These are phyloP conservation scores for Oenanthe oenanthe DNA, from an alignment of 2,113 vertebrate genomes.

Conservation along the genomic window DNA sequence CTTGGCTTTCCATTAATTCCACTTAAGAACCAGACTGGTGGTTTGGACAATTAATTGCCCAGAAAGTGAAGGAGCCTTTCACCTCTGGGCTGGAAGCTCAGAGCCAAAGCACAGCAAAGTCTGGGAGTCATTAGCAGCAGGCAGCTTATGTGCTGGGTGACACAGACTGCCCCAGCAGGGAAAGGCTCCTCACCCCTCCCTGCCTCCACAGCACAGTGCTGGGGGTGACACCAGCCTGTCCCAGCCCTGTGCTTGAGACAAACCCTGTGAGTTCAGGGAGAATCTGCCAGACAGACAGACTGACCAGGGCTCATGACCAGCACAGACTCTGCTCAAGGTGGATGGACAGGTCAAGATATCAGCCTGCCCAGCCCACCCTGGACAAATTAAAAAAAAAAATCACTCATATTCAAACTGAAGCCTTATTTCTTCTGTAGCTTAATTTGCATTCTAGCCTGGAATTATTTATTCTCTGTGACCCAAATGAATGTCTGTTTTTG, in stretches of 20 bases:
- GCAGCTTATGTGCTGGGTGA: background rate
- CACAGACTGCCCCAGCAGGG: background rate
- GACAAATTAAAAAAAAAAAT: background rate
- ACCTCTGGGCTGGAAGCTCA: background rate
- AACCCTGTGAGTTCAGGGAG: accelerated
- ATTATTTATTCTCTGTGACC: background rate
- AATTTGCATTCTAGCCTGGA: background rate
- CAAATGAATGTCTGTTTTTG: background rate
- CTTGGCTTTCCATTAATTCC: background rate
- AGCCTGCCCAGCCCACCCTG: accelerated
- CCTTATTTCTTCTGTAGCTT: background rate
- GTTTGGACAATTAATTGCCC: background rate
- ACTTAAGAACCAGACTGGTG: background rate
- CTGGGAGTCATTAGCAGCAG: background rate
- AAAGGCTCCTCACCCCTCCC: background rate
- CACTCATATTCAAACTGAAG: background rate
- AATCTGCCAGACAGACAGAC: background rate
- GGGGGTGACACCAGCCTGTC: background rate
- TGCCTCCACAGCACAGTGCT: accelerated
- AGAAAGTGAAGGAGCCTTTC: background rate
- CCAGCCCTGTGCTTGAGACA: background rate
- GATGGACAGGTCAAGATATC: accelerated
- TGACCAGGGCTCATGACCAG: accelerated
- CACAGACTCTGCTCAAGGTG: accelerated
- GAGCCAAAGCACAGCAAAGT: background rate